Percentiles rank a stretch among this genome's conserved stretches.
These are phyloP conservation scores for Pyrrhia umbra DNA, from an alignment of 2,888 invertebrate genomes.

Conservation along the genomic window DNA sequence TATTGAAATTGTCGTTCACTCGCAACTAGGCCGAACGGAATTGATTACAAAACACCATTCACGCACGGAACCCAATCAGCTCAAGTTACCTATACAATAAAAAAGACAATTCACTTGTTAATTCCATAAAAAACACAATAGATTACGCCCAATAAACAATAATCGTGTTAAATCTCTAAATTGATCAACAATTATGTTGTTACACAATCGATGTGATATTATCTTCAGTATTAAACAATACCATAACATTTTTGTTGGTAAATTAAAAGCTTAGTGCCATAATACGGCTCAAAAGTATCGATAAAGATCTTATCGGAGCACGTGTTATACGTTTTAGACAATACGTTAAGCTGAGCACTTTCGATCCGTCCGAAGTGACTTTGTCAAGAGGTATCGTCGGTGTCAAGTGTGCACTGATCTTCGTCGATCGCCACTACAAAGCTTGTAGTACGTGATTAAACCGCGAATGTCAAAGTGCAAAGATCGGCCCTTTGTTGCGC, in stretches of 20 bases:
- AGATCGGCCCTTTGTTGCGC: conserved; percentile 84
- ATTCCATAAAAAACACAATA: conserved; percentile 54
- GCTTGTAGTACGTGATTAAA: conserved; percentile 88
- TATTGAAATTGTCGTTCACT: too few species aligned
- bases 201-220: conserved; percentile 31
- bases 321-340: conserved; percentile 66
- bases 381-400: conserved; percentile 81
- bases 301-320: conserved; percentile 71
- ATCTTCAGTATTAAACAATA: conserved; percentile 49
- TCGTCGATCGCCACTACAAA: conserved; percentile 73
- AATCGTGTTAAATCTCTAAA: conserved; percentile 53
- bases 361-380: conserved; percentile 77
- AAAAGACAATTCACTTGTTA: conserved; percentile 52
- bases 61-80: conserved; percentile 48
- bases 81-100: conserved; percentile 51
- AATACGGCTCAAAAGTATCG: conserved; percentile 56
- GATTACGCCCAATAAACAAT: conserved; percentile 54
- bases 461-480: conserved; percentile 90
- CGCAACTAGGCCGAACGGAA: conserved; percentile 46
- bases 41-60: conserved; percentile 38
- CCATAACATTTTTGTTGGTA: conserved; percentile 58
- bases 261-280: conserved; percentile 59
- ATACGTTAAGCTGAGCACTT: conserved; percentile 65
- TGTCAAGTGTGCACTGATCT: conserved; percentile 84
- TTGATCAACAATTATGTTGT: conserved; percentile 59